These are phyloP conservation scores for Amblyjoppa fuscipennis DNA, from an alignment of 2,888 invertebrate species.

Conservation along the genomic window DNA sequence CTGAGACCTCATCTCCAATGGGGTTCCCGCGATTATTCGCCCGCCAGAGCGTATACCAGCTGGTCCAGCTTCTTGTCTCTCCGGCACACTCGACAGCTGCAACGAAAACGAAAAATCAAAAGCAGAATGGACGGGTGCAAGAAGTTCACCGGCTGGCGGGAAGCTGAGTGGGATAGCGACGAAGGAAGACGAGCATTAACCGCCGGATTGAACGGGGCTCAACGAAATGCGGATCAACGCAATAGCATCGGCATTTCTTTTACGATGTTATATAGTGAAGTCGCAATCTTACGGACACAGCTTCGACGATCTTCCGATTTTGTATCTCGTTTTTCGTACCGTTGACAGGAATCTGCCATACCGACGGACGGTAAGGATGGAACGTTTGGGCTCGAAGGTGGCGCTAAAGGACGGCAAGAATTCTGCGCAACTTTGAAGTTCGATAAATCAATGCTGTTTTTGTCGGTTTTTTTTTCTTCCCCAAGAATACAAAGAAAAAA, in stretches of 20 bases:
- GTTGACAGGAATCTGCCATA: background rate
- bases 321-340: background rate
- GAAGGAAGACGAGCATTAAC: constrained; percentile 32
- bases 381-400: background rate
- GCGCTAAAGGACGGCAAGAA: background rate
- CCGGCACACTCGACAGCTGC: constrained; percentile 85
- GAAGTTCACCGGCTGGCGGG: constrained; percentile 62
- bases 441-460: background rate
- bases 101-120: constrained; percentile 74
- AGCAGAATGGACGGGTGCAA: constrained; percentile 70
- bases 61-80: constrained; percentile 87
- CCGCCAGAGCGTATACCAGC: constrained; percentile 83
- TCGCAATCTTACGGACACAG: constrained; percentile 3
- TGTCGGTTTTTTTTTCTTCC: background rate
- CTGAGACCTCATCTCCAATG: background rate
- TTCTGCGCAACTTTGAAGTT: background rate
- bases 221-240: constrained; percentile 53
- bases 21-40: constrained; percentile 40
- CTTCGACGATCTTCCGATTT: constrained; percentile 18
- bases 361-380: background rate
- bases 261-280: constrained; percentile 4
- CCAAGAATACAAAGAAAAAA: background rate
- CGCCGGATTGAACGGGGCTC: constrained; percentile 21
- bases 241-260: constrained; percentile 35
- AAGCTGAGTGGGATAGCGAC: constrained; percentile 60